Base-by-base conservation (phyloP, 2,888 invertebrate species). In the Heteropelma amictum region DNA sequence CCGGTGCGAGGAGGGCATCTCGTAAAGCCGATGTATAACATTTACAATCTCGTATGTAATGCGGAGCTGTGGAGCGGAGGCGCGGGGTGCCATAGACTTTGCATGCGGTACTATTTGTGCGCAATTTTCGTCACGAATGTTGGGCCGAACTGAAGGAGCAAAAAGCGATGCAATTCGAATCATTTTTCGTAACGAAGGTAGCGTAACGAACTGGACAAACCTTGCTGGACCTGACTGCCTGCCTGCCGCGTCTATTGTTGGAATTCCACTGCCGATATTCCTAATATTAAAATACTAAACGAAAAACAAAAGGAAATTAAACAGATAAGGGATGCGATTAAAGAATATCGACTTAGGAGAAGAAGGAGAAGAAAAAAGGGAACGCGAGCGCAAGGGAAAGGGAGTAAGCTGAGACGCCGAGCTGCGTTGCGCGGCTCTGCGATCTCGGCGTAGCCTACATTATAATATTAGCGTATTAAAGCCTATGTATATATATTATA, bases 201-300 rank as follows among this genome's bases (percentile, higher is more conserved):
- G 35, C 17, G 7, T 19, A n/a, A 28, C 23, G n/a, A 23, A 3
- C 21, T 10, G 21, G 23, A 21, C 19, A 12, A 38, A 53, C 60
- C 30, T 47, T 45, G 80, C 80, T 82, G 84, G 82, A 85, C 78
- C 70, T 80, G 84, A 84, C 83, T 84, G 85, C 83, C 85, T 85
- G 85, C 83, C 84, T 85, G 85, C 83, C 84, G 84, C 85, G 85
- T 88, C 85, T 87, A 87, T 87, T 86, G 82, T 85, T 89, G 88
- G 88, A 87, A 89, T 89, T 88, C 88, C 88, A 89, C 89, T 89
- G 89, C 89, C 89, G 88, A 88, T 89, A 89, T 88, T 87, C 88
- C 86, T 87, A 87, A 87, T 85, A 83, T 86, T 80, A 67, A 72
- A 77, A 77, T 71, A n/a, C n/a, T n/a, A 69, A 61, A 64, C 76